Conservation (phyloP, 2,113 vertebrate species). For the Zeus faber region DNA sequence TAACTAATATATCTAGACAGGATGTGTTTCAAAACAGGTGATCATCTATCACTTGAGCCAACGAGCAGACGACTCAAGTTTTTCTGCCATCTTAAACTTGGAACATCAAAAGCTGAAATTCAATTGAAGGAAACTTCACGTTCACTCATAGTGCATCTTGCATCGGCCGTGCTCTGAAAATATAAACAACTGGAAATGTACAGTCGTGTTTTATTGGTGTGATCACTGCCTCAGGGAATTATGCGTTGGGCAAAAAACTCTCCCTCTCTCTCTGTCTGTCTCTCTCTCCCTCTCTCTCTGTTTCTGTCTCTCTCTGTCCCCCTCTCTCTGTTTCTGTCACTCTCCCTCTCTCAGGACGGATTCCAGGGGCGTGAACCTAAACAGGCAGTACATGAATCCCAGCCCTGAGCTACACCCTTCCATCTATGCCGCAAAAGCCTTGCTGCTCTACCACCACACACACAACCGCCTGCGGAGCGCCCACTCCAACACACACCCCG, state of each 20-base stretch:
- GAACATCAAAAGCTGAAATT: no score
- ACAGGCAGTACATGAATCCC: constrained; percentile 92
- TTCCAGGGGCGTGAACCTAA: constrained; percentile 92
- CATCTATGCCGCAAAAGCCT: constrained; percentile 87
- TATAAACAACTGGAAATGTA: neutral
- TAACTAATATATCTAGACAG: no score
- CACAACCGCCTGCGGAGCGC: constrained; percentile 76
- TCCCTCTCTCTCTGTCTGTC: neutral
- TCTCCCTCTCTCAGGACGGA: constrained; percentile 79
- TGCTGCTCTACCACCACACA: constrained; percentile 90
- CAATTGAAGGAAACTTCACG: no score
- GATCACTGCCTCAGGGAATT: neutral
- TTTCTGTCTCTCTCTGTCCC: neutral
- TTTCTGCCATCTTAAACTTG: no score
- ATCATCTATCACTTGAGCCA: no score
- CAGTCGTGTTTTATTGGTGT: neutral
- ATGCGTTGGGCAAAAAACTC: neutral
- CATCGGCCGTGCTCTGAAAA: no score
- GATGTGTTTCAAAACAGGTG: no score
- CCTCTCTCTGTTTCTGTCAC: neutral
- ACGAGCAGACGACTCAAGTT: no score
- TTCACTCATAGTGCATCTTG: no score
- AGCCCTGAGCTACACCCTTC: constrained; percentile 88
- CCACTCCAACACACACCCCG: constrained; percentile 49
- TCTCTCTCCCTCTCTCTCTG: neutral